Conservation (phyloP, 1,140 invertebrate genomes). For the Amyelois transitella region DNA sequence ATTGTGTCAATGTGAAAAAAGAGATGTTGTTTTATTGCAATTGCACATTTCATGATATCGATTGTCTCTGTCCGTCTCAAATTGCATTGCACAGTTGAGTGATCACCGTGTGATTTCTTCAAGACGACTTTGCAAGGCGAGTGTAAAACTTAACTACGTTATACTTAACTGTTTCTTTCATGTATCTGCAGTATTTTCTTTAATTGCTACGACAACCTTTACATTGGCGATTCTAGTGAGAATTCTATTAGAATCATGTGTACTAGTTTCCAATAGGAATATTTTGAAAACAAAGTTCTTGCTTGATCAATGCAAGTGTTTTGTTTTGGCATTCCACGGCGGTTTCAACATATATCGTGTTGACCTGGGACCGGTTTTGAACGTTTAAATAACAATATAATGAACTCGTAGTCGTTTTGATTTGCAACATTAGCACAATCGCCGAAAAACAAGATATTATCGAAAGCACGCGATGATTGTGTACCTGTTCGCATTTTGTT, state of each 20-base stretch:
- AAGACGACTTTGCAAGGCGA: constrained; percentile 36
- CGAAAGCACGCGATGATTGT: too few relatives aligned
- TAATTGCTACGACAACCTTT: constrained; percentile 24
- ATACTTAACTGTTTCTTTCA: constrained; percentile 46
- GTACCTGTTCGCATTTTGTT: too few relatives aligned
- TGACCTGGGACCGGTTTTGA: constrained; percentile 10
- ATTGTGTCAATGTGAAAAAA: constrained; percentile 22
- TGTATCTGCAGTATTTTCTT: constrained; percentile 27
- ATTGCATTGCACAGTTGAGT: constrained; percentile 36
- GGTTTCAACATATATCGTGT: constrained; percentile 5
- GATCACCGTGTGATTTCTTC: constrained; percentile 34
- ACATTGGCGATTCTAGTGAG: constrained; percentile 13
- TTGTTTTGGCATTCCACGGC: constrained; percentile 27
- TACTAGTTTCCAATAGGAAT: constrained; percentile 20
- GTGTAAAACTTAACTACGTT: constrained; percentile 54
- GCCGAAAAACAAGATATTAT: too few relatives aligned
- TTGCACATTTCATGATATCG: constrained; percentile 16
- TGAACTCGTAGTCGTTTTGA: neutral
- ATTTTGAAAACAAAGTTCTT: constrained; percentile 10
- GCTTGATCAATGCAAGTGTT: constrained; percentile 15
- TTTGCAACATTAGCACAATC: neutral
- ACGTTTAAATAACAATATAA: neutral
- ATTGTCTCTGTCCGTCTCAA: constrained; percentile 13
- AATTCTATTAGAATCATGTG: constrained; percentile 15
- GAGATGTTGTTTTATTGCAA: constrained; percentile 21